Percentiles rank a stretch among this genome's conserved stretches.
These are phyloP conservation scores for Holotrichia oblita DNA, from an alignment of 1,140 invertebrate species.

Conservation along the genomic window DNA sequence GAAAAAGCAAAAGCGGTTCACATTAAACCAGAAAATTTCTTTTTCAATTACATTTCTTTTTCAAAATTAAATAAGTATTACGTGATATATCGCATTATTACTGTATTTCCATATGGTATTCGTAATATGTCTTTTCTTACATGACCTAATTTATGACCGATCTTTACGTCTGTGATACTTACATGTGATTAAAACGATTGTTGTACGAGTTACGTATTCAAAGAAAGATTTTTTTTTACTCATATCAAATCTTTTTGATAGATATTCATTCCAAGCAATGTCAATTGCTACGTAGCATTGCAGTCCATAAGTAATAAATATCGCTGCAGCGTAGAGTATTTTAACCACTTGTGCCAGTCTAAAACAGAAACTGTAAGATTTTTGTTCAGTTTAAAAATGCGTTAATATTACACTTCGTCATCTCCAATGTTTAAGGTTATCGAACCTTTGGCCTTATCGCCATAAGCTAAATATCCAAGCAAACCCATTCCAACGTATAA, in stretches of 20 bases:
- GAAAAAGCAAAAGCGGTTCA: too few relatives aligned
- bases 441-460: constrained; percentile 68
- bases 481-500: constrained; percentile 81
- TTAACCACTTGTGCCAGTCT: constrained; percentile 73
- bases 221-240: constrained; percentile 62
- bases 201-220: constrained; percentile 75
- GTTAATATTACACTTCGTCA: constrained; percentile 64
- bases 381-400: constrained; percentile 47
- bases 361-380: not conserved
- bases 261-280: constrained; percentile 82
- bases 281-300: constrained; percentile 92
- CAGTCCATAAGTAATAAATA: constrained; percentile 85
- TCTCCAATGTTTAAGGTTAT: constrained; percentile 75
- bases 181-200: constrained; percentile 80
- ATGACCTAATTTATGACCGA: too few relatives aligned
- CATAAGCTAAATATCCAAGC: constrained; percentile 82
- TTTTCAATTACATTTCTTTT: too few relatives aligned
- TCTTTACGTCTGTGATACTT: constrained; percentile 62
- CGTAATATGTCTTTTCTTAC: too few relatives aligned
- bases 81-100: too few relatives aligned
- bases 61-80: too few relatives aligned
- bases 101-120: too few relatives aligned
- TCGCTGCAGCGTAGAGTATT: constrained; percentile 79
- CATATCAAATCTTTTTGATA: constrained; percentile 60
- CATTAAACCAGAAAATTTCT: too few relatives aligned